These are phyloP conservation scores for Proteles cristata DNA, from an alignment of 2,113 vertebrate genomes.

Conservation along the genomic window DNA sequence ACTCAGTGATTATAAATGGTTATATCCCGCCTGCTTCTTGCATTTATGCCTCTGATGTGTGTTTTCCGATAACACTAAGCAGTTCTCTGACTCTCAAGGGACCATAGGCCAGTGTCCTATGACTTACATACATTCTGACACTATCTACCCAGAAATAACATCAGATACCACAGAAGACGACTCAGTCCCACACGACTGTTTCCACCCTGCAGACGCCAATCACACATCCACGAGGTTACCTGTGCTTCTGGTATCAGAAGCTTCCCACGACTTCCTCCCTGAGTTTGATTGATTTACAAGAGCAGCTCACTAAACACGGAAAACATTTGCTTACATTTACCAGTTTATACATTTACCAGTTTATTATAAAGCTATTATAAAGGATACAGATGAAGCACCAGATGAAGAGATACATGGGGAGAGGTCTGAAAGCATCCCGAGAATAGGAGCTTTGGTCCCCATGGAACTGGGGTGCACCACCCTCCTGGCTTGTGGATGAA, in stretches of 20 bases:
- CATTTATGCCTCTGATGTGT: neutral
- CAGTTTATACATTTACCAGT: neutral
- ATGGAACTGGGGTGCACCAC: neutral
- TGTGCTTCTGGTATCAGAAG: neutral
- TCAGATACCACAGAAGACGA: neutral
- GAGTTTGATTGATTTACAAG: neutral
- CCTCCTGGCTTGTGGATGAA: neutral
- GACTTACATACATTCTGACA: neutral
- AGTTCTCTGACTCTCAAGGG: neutral
- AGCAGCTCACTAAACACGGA: neutral
- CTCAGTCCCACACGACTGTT: neutral
- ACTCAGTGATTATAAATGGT: neutral
- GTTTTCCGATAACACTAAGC: neutral
- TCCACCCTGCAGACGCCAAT: neutral
- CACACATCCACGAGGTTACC: neutral
- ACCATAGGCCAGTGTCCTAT: neutral
- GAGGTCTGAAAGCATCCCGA: neutral
- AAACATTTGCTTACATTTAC: neutral
- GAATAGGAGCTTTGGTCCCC: neutral
- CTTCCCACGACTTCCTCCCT: neutral
- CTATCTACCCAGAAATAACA: neutral
- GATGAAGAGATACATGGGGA: neutral
- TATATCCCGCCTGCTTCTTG: neutral
- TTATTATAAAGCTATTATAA: neutral
- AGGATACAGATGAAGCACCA: neutral